Conservation (phyloP, 1,140 invertebrate genomes). For the Metaphire vulgaris region DNA sequence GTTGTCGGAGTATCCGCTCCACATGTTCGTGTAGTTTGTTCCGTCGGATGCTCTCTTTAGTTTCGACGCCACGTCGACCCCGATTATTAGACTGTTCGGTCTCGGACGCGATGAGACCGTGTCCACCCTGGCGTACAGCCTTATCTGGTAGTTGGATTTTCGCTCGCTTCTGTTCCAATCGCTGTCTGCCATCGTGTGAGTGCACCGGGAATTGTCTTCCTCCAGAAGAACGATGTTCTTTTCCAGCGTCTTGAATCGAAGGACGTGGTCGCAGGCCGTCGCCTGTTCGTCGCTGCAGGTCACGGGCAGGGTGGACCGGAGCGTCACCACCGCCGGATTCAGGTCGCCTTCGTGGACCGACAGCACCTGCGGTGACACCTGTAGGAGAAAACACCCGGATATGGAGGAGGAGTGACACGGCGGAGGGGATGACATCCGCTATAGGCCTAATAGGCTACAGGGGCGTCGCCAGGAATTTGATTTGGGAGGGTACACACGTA, state of each 20-base stretch:
- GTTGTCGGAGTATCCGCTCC: background rate
- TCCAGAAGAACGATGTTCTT: background rate
- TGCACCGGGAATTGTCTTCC: background rate
- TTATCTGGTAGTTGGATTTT: no score
- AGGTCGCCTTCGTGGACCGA: background rate
- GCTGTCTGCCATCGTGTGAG: background rate
- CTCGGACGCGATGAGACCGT: background rate
- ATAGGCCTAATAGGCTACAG: no score
- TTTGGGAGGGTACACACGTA: no score
- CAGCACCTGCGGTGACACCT: no score
- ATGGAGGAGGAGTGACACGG: no score
- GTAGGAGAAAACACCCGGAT: no score
- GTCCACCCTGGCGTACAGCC: background rate
- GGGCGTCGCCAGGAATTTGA: no score
- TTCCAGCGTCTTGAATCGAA: background rate
- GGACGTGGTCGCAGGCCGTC: background rate
- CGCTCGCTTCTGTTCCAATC: background rate
- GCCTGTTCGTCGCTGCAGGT: background rate
- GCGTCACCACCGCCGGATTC: background rate
- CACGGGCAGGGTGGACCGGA: background rate
- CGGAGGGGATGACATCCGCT: no score
- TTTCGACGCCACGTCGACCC: background rate
- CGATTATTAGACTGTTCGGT: background rate
- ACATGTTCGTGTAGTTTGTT: background rate
- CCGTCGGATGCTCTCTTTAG: background rate